A percentile compares a stretch with the other conserved stretches of the same genome.
Evolutionary conservation across 2,113 vertebrate species (phyloP).

Genomic region (Galeopterus variegatus): DNA sequence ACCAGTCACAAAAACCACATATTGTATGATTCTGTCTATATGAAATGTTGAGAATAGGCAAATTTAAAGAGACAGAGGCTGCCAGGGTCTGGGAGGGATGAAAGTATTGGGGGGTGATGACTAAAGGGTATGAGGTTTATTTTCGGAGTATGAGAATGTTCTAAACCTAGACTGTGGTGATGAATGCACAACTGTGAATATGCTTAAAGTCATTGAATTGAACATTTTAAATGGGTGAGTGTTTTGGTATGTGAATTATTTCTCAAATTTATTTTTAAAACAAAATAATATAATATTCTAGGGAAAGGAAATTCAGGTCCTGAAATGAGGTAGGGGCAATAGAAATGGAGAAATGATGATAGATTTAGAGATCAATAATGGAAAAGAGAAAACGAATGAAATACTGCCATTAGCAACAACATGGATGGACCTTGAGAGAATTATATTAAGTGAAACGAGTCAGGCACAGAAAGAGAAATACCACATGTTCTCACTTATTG

Average conservation of each 20-base stretch:
- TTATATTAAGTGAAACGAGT: too few relatives aligned
- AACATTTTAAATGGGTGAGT: neutral
- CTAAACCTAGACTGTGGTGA: neutral
- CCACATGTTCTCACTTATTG: too few relatives aligned
- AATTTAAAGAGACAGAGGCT: slow-evolving; percentile 6
- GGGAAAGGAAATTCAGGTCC: neutral
- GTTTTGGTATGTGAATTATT: neutral
- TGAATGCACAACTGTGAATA: neutral
- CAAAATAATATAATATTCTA: slow-evolving; percentile 24
- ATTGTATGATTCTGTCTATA: neutral
- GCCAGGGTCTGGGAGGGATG: neutral
- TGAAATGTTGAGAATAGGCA: slow-evolving; percentile 24
- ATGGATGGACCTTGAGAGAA: too few relatives aligned
- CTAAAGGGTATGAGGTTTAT: neutral
- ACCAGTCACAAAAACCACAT: neutral
- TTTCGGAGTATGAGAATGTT: neutral
- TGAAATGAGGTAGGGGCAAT: neutral
- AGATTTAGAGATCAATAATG: neutral
- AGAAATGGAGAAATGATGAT: neutral
- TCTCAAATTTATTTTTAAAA: neutral
- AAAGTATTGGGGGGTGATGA: neutral
- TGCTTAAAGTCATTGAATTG: neutral
- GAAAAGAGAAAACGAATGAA: slow-evolving; percentile 55
- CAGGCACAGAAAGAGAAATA: too few relatives aligned
- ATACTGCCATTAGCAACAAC: too few relatives aligned